Percentiles rank a stretch among this genome's conserved stretches.
Conservation (phyloP, 2,888 invertebrate species). For the Phaonia tiefii region DNA sequence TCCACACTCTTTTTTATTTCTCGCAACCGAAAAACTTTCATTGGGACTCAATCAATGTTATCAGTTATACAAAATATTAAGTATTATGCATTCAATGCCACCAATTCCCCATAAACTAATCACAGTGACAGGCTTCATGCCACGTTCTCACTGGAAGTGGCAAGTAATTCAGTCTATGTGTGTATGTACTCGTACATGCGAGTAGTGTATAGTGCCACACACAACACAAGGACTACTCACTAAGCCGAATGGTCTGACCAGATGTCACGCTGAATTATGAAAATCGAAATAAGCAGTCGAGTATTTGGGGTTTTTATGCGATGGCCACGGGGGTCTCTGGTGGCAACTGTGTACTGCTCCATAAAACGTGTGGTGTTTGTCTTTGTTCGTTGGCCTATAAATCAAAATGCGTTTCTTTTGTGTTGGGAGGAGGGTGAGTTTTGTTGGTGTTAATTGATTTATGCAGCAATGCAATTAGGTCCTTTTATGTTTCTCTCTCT, state of each 20-base stretch:
- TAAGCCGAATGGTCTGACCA: slow-evolving; percentile 39
- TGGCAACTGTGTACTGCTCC: background rate
- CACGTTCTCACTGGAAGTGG: background rate
- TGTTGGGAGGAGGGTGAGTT: slow-evolving; percentile 16
- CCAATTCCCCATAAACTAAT: slow-evolving; percentile 15
- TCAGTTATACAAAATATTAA: background rate
- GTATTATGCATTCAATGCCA: slow-evolving; percentile 6
- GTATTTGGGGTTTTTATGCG: background rate
- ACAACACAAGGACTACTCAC: background rate
- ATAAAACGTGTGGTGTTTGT: slow-evolving; percentile 4
- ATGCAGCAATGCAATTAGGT: slow-evolving; percentile 62
- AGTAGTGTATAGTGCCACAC: background rate
- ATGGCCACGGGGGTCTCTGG: background rate
- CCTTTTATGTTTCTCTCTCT: background rate
- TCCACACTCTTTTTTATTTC: no score
- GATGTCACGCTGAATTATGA: slow-evolving; percentile 61
- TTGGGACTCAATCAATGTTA: no score
- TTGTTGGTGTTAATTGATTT: slow-evolving; percentile 60
- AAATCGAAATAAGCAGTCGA: slow-evolving; percentile 32
- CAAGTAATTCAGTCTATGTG: slow-evolving; percentile 1
- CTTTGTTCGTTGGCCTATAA: slow-evolving; percentile 33
- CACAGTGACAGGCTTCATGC: slow-evolving; percentile 23
- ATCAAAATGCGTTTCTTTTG: slow-evolving; percentile 44
- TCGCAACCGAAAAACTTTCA: no score
- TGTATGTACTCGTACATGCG: slow-evolving; percentile 6